phyloP scores from a whole-genome alignment of 2,113 vertebrate genomes.

The Gymnogyps californianus region DNA sequence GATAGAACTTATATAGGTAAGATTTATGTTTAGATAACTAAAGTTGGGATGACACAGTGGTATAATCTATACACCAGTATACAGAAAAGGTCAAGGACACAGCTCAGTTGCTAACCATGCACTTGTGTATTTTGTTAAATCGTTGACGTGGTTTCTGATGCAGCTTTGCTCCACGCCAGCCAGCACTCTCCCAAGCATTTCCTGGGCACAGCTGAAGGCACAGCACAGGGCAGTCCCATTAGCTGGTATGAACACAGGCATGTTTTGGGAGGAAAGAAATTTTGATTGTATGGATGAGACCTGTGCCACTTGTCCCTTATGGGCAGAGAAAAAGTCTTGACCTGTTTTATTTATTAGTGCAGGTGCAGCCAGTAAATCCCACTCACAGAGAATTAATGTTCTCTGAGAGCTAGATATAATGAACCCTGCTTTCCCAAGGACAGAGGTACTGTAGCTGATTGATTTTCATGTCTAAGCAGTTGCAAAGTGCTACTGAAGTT shows the following conservation, averaged over 20 bases:
- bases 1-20: neutral
- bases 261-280: neutral
- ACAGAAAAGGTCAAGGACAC: neutral
- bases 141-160: neutral
- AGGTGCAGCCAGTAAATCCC: neutral
- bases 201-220: neutral
- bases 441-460: neutral
- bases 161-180: neutral
- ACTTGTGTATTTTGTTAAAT: neutral
- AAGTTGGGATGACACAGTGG: neutral
- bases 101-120: neutral
- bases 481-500: neutral
- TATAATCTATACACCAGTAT: no score
- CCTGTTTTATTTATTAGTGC: neutral
- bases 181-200: neutral
- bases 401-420: neutral
- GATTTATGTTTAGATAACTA: neutral
- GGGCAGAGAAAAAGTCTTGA: neutral
- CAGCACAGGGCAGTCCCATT: no score
- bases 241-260: accelerated
- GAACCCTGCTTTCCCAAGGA: neutral
- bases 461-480: neutral
- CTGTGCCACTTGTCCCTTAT: neutral
- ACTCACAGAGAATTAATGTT: neutral
- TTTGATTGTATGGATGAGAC: neutral